Evolutionary conservation across 2,888 invertebrate species (phyloP), one percentile per base, ranked within the genome.

Genomic region (Thalpophila matura): DNA sequence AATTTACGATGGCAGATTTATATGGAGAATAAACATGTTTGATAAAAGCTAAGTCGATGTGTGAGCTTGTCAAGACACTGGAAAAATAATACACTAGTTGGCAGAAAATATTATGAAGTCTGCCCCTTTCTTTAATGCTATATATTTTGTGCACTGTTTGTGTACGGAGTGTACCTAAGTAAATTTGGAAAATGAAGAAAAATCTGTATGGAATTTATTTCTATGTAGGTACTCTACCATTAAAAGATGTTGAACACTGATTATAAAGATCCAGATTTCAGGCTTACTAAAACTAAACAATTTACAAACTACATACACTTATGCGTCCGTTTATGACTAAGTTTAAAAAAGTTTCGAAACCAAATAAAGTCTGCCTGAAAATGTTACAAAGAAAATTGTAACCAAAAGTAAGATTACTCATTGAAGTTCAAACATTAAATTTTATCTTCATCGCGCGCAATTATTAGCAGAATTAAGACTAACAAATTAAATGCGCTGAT

Each of bases 401-500:
- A 26, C 46, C 14, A 56, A 64, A 46, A 54, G 14, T 43, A 33
- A 38, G 20, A 62, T 74, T 64, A 67, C 55, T 76, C 68, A 76
- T 56, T 62, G 58, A 56, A 66, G 42, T 46, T 47, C 45, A 69
- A 69, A 79, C 57, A 74, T 59, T 49, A 57, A 64, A 59, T 60
- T 26, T 65, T 77, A 73, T 71, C 66, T 71, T 68, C 51, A 55
- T 38, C 42, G 53, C 53, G 37, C 56, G 45, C 68, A 74, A 77
- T 69, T 74, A 64, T 70, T 55, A 67, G 66, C 66, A 76, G 68
- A 65, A 77, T 68, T 54, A 70, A 68, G 56, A 63, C 64, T 58
- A 54, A 58, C 51, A 65, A 66, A 78, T 79, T 60, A 61, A 69
- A 68, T 76, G 57, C 54, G 43, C 54, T 61, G 49, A 47, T 79